Conservation (phyloP, 2,888 invertebrate genomes). For the Allolobophora icterica region DNA sequence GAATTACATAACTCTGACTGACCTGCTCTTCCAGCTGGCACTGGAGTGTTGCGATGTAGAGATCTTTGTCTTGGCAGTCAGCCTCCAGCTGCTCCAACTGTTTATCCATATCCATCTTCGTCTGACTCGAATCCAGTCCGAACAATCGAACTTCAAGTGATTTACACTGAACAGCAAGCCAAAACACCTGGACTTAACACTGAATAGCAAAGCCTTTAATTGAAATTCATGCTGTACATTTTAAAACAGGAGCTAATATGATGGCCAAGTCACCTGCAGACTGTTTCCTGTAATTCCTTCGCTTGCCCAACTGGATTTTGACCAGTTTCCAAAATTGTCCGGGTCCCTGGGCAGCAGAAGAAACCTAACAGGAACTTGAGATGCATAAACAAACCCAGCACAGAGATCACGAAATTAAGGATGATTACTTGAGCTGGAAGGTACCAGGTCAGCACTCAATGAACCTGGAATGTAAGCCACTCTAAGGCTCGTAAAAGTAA, state of each 20-base stretch:
- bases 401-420: neutral
- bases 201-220: too few relatives aligned
- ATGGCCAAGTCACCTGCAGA: too few relatives aligned
- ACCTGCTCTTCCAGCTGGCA: conserved; percentile 87
- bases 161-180: neutral
- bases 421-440: neutral
- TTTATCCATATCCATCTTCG: conserved; percentile 5
- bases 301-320: neutral
- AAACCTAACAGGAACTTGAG: neutral
- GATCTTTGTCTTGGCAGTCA: conserved; percentile 67
- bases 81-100: conserved; percentile 52
- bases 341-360: neutral
- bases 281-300: neutral
- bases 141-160: neutral
- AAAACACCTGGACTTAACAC: neutral
- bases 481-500: neutral
- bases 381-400: neutral
- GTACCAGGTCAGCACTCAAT: neutral
- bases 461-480: neutral
- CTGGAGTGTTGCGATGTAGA: conserved; percentile 76
- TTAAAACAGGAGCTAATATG: too few relatives aligned
- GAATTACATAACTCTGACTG: neutral
- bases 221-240: too few relatives aligned
- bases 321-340: neutral
- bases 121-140: neutral